These are phyloP conservation scores for Bucorvus abyssinicus DNA, from an alignment of 2,797 vertebrate species.

Conservation along the genomic window DNA sequence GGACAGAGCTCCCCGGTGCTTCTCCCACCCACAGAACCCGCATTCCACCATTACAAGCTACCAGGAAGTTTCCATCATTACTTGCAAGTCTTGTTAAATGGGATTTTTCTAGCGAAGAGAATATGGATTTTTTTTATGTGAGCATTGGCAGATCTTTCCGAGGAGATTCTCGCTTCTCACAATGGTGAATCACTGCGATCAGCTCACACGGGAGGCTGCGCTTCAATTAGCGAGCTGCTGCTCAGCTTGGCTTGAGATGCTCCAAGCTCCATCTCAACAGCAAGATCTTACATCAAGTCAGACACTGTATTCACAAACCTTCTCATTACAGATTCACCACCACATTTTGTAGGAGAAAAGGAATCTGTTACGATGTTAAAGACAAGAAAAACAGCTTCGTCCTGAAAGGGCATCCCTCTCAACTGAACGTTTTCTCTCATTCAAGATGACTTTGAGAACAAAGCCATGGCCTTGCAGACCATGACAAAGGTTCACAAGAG, in stretches of 20 bases:
- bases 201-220: neutral
- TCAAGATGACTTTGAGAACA: neutral
- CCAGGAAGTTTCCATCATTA: neutral
- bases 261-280: neutral
- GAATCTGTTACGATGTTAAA: neutral
- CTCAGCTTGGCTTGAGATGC: neutral
- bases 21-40: neutral
- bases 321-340: neutral
- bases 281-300: neutral
- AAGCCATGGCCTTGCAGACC: neutral
- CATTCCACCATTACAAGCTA: too few species aligned
- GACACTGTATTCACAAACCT: neutral
- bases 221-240: neutral
- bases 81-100: neutral
- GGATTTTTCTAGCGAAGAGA: neutral
- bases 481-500: accelerated
- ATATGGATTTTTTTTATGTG: accelerated
- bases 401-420: neutral
- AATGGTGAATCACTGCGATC: neutral
- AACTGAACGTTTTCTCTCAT: accelerated
- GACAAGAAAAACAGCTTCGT: neutral
- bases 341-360: neutral
- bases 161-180: neutral
- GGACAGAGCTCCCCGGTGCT: neutral
- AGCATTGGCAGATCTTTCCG: accelerated